Evolutionary conservation across 2,797 vertebrate species (phyloP), one percentile per base, ranked within the genome.

Genomic region (Galagoides demidoff): DNA sequence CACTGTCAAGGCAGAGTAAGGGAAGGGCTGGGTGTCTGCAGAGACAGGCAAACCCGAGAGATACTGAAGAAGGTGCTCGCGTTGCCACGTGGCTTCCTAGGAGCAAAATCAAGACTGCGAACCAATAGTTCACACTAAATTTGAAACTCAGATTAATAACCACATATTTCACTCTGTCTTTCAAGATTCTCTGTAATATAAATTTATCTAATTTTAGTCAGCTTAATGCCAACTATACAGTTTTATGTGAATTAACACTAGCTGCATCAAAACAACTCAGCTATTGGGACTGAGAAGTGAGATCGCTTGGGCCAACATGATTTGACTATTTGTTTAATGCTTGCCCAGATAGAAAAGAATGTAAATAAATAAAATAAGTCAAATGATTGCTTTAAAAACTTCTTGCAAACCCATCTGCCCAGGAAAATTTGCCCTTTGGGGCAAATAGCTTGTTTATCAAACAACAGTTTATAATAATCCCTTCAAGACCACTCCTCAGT

Each of bases 131-230:
- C 39, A 34, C 8, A 81, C 66, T 52, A 61, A 90, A 86, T 52
- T 68, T 34, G 90, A 43, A 49, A 29, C n/a, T 86, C 74, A 52
- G 66, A 63, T 70, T 22, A 29, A 14, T 7, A 49, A 49, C 17
- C n/a, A 66, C 49, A 14, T 43, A 59, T 66, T 68, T 90, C 73
- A 89, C 25, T 7, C 25, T 90, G 22, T 61, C 74, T 34, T 63
- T 61, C 66, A 61, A 74, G 82, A 76, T 52, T 90, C 73, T 43
- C 87, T 34, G 6, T 34, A 43, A 59, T 49, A 45, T 79, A 85
- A 89, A 73, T 37, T 73, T 85, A 78, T 23, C 17, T 93, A 76
- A 39, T 84, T 63, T 92, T 92, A 76, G 61, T 64, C 20, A 70
- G 17, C 34, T 43, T 70, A 61, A 61, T 93, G 82, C 39, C 78